A percentile compares a stretch with the other conserved stretches of the same genome.
Conservation (phyloP, 2,113 vertebrate species). For the Rhegmatorhina hoffmannsi region DNA sequence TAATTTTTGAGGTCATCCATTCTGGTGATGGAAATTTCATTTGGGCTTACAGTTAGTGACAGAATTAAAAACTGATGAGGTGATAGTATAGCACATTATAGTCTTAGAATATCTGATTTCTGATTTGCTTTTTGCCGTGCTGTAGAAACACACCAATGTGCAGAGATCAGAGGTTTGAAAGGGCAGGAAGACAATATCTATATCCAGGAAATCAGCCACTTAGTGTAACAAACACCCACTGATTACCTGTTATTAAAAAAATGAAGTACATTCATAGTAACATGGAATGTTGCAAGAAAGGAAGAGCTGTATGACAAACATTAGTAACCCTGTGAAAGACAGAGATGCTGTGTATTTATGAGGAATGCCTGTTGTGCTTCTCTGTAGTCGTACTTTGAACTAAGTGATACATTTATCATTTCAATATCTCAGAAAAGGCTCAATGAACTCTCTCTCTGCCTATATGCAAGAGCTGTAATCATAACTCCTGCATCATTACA, state of each 20-base stretch:
- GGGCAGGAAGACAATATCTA: not conserved
- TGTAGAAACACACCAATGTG: not conserved
- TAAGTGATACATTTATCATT: not conserved
- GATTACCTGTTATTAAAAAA: not conserved
- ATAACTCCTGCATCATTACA: not conserved
- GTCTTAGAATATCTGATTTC: not conserved
- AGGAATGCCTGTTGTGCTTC: not conserved
- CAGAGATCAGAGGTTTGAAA: not conserved
- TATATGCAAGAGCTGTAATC: not conserved
- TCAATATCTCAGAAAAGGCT: not conserved
- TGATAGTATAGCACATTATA: not conserved
- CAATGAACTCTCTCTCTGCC: not conserved
- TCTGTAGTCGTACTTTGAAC: not conserved
- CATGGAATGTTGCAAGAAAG: not conserved
- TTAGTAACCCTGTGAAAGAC: not conserved
- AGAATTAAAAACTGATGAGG: not conserved
- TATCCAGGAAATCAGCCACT: not conserved
- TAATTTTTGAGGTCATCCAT: not conserved
- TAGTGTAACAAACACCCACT: not conserved
- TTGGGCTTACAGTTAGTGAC: not conserved
- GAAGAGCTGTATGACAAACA: not conserved
- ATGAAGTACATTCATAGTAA: not conserved
- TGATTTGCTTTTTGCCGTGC: not conserved
- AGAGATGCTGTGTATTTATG: not conserved
- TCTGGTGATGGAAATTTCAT: not conserved